These are phyloP conservation scores for Cheilinus undulatus DNA, from an alignment of 2,113 vertebrate species.

Conservation along the genomic window DNA sequence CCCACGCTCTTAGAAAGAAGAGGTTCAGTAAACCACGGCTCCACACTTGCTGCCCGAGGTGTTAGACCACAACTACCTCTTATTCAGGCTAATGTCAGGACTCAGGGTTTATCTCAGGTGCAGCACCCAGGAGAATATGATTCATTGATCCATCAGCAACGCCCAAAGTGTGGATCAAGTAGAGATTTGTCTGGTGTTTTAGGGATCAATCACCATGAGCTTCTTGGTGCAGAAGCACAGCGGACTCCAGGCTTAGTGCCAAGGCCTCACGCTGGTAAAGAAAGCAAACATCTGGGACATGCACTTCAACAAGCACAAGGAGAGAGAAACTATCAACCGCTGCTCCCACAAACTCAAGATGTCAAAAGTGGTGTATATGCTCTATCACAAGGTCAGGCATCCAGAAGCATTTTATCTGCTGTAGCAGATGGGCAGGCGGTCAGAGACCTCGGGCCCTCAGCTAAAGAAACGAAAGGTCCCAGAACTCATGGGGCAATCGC, in stretches of 20 bases:
- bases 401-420: slow-evolving; percentile 8
- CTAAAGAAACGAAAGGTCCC: slow-evolving; percentile 12
- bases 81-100: slow-evolving; percentile 33
- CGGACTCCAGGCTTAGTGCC: background rate
- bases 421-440: slow-evolving; percentile 10
- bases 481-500: slow-evolving; percentile 26
- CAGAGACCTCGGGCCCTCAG: slow-evolving; percentile 13
- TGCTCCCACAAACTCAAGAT: slow-evolving; percentile 28
- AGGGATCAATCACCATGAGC: slow-evolving; percentile 10
- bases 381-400: background rate
- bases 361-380: background rate
- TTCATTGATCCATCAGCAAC: background rate
- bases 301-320: slow-evolving; percentile 11
- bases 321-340: slow-evolving; percentile 16
- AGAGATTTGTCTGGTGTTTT: slow-evolving; percentile 9
- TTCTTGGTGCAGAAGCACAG: slow-evolving; percentile 33
- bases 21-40: slow-evolving; percentile 3
- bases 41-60: background rate
- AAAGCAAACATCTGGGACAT: slow-evolving; percentile 19
- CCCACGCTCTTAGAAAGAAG: slow-evolving; percentile 18
- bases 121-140: slow-evolving; percentile 15
- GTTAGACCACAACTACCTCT: slow-evolving; percentile 10
- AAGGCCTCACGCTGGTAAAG: background rate
- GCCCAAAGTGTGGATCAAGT: slow-evolving; percentile 31
- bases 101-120: slow-evolving; percentile 4